Percentiles rank a stretch among this genome's conserved stretches.
Conservation (phyloP, 1,140 invertebrate genomes). For the Halesus radiatus region DNA sequence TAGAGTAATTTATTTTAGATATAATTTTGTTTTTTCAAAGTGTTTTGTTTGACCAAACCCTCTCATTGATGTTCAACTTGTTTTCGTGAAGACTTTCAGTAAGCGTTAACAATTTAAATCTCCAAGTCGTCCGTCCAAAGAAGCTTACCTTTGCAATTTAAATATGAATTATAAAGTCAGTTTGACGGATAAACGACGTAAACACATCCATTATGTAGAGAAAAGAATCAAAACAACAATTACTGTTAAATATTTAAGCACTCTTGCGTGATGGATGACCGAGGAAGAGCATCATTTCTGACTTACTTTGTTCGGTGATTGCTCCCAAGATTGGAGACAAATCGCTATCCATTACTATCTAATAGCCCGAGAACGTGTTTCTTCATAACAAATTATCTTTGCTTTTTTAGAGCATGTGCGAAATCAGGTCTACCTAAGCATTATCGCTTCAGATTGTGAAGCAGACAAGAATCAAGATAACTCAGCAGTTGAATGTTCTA, state of each 20-base stretch:
- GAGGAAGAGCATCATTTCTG: not conserved
- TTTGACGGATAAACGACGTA: not conserved
- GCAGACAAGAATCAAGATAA: not conserved
- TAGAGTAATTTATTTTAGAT: too few species aligned
- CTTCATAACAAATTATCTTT: not conserved
- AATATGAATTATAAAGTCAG: not conserved
- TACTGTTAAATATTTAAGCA: conserved; percentile 14
- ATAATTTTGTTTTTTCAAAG: too few species aligned
- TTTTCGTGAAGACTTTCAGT: too few species aligned
- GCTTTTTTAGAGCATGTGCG: not conserved
- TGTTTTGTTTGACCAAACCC: too few species aligned
- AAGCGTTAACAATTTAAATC: too few species aligned
- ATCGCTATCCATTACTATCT: not conserved
- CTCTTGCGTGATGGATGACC: conserved; percentile 8
- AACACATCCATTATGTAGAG: conserved; percentile 17
- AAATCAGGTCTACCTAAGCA: not conserved
- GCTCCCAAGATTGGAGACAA: not conserved
- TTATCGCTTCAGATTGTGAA: not conserved
- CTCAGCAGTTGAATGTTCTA: not conserved
- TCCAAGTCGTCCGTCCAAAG: too few species aligned
- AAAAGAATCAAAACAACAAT: conserved; percentile 21
- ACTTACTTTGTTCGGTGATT: not conserved
- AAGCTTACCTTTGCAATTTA: not conserved
- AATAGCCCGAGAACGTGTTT: not conserved
- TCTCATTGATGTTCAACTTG: too few species aligned